A percentile compares a stretch with the other conserved stretches of the same genome.
Evolutionary conservation across 1,140 invertebrate species (phyloP).

Genomic region (Achatina immaculata): DNA sequence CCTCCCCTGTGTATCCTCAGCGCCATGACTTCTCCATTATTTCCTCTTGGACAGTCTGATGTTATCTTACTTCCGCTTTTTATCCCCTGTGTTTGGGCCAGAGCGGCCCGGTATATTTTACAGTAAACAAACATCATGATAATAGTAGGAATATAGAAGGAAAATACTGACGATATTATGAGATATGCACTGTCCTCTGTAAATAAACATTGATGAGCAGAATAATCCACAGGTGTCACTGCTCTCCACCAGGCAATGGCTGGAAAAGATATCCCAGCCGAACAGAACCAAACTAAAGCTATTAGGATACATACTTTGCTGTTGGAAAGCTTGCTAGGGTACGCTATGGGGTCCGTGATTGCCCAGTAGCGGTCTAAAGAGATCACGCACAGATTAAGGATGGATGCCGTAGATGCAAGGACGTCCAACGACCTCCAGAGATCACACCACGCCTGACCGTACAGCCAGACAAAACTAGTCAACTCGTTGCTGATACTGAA

Average conservation of each 20-base stretch:
- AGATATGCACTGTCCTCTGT: constrained; percentile 72
- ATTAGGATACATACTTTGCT: constrained; percentile 89
- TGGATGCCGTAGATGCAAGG: constrained; percentile 95
- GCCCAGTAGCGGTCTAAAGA: constrained; percentile 83
- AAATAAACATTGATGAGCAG: constrained; percentile 66
- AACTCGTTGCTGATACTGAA: constrained; percentile 95
- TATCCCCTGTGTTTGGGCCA: constrained; percentile 60
- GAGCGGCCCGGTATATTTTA: constrained; percentile 67
- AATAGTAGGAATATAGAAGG: constrained; percentile 73
- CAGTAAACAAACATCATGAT: constrained; percentile 73
- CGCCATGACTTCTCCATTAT: constrained; percentile 63
- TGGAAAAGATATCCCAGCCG: constrained; percentile 92
- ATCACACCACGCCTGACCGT: constrained; percentile 91
- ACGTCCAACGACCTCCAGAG: constrained; percentile 98
- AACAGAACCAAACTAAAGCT: constrained; percentile 94
- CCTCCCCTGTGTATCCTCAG: constrained; percentile 65
- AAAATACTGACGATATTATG: constrained; percentile 72
- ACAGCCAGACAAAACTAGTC: constrained; percentile 83
- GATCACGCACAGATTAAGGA: constrained; percentile 95
- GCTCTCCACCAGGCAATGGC: constrained; percentile 90
- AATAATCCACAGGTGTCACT: constrained; percentile 51
- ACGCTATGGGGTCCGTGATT: constrained; percentile 97
- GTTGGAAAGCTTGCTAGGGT: constrained; percentile 92
- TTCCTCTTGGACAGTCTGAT: constrained; percentile 52
- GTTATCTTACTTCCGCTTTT: constrained; percentile 60